phyloP scores from a whole-genome alignment of 2,888 invertebrate species.

The Sipha maydis region DNA sequence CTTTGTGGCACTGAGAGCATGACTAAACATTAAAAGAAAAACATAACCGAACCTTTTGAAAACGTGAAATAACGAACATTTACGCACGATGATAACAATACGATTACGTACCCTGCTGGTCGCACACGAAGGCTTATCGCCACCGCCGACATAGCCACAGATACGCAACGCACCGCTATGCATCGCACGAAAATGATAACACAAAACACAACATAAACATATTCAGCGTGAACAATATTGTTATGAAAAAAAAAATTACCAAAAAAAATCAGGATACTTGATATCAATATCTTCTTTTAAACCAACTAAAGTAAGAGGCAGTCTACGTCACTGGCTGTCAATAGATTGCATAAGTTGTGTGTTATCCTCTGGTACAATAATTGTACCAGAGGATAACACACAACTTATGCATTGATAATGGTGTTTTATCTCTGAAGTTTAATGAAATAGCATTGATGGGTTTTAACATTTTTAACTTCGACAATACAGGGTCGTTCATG shows the following conservation, averaged over 20 bases:
- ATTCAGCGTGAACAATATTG: too few species aligned
- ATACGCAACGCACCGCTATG: too few species aligned
- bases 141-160: too few species aligned
- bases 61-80: too few species aligned
- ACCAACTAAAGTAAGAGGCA: background rate
- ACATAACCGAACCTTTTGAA: too few species aligned
- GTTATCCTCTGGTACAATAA: background rate
- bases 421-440: background rate
- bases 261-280: slow-evolving; percentile 15
- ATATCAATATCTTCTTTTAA: background rate
- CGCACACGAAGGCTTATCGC: too few species aligned
- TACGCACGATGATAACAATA: too few species aligned
- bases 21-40: too few species aligned
- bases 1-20: too few species aligned
- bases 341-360: slow-evolving; percentile 20
- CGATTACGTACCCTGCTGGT: too few species aligned
- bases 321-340: slow-evolving; percentile 13
- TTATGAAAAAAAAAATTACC: background rate
- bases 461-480: background rate
- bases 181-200: too few species aligned
- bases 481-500: slow-evolving; percentile 21
- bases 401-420: slow-evolving; percentile 4
- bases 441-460: slow-evolving; percentile 7
- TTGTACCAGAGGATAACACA: background rate
- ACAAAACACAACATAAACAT: too few species aligned